Conservation (phyloP, 2,113 vertebrate genomes). For the Brachyhypopomus gauderio region DNA sequence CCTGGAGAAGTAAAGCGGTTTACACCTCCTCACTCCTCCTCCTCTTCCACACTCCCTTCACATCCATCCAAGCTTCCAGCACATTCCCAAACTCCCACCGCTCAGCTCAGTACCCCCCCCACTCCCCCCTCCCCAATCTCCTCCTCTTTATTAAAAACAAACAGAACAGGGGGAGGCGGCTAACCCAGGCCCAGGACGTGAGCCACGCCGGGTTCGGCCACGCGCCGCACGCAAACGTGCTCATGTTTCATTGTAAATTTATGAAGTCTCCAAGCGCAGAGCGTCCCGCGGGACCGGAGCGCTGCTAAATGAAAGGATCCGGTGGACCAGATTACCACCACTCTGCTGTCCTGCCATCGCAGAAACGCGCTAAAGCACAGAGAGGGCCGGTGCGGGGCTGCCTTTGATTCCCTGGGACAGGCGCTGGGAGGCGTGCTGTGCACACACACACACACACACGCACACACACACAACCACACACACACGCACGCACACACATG, state of each 20-base stretch:
- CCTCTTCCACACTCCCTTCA: conserved; percentile 26
- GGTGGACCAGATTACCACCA: conserved; percentile 82
- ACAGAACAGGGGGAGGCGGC: conserved; percentile 47
- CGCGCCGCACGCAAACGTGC: conserved; percentile 73
- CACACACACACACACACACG: conserved; percentile 41
- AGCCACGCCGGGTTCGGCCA: conserved; percentile 77
- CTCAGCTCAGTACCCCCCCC: conserved; percentile 26
- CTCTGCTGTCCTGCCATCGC: conserved; percentile 70
- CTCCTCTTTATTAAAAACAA: conserved; percentile 62
- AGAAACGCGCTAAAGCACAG: conserved; percentile 71
- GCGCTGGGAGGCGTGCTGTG: conserved; percentile 13
- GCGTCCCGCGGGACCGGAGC: conserved; percentile 75
- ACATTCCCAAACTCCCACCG: conserved; percentile 53
- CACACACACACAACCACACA: conserved; percentile 44
- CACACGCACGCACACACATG: conserved; percentile 40
- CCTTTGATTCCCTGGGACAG: conserved; percentile 44
- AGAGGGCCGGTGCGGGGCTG: conserved; percentile 18
- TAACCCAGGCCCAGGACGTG: conserved; percentile 54
- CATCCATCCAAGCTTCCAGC: conserved; percentile 38
- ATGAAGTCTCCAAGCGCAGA: conserved; percentile 78
- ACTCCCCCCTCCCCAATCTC: conserved; percentile 10
- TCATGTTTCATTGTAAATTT: conserved; percentile 85
- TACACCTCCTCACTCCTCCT: conserved; percentile 39
- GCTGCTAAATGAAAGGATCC: conserved; percentile 80
- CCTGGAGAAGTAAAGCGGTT: conserved; percentile 32